Percentiles rank a stretch among this genome's conserved stretches.
phyloP scores from a whole-genome alignment of 2,888 invertebrate genomes.

The Machimus rusticus region DNA sequence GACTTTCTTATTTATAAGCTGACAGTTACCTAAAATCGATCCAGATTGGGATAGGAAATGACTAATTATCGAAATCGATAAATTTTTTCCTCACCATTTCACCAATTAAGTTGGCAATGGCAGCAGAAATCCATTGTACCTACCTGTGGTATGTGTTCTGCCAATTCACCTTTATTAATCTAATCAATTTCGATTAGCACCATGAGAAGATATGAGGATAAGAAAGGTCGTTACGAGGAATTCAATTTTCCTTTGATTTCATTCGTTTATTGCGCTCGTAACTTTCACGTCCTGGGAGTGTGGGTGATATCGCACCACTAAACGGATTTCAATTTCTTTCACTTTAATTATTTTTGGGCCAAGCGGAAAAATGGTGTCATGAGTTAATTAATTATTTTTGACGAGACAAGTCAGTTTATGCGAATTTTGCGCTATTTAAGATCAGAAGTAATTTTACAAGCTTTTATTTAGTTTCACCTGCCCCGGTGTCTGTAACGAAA shows the following conservation, averaged over 20 bases:
- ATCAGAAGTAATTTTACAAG: not conserved
- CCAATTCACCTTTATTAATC: conserved; percentile 33
- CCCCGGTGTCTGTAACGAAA: too few species aligned
- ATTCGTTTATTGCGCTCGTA: conserved; percentile 21
- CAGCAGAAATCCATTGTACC: conserved; percentile 20
- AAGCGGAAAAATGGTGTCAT: not conserved
- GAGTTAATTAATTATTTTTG: not conserved
- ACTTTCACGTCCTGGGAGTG: not conserved
- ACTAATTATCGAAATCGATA: conserved; percentile 31
- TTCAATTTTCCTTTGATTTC: conserved; percentile 27
- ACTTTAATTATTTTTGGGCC: not conserved
- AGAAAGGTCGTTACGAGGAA: conserved; percentile 32
- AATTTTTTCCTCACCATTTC: conserved; percentile 32
- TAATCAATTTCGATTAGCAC: conserved; percentile 32
- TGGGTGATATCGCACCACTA: conserved; percentile 1
- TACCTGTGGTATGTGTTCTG: conserved; percentile 26
- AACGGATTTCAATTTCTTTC: conserved; percentile 1
- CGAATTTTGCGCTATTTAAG: not conserved
- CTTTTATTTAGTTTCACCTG: too few species aligned
- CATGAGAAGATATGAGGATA: conserved; percentile 31
- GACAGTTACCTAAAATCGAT: conserved; percentile 14
- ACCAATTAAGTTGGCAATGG: conserved; percentile 31
- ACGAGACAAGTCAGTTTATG: not conserved
- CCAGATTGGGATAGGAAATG: conserved; percentile 6
- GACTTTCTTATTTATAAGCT: not conserved